Evolutionary conservation across 2,113 vertebrate species (phyloP).

Genomic region (Elachura formosa): DNA sequence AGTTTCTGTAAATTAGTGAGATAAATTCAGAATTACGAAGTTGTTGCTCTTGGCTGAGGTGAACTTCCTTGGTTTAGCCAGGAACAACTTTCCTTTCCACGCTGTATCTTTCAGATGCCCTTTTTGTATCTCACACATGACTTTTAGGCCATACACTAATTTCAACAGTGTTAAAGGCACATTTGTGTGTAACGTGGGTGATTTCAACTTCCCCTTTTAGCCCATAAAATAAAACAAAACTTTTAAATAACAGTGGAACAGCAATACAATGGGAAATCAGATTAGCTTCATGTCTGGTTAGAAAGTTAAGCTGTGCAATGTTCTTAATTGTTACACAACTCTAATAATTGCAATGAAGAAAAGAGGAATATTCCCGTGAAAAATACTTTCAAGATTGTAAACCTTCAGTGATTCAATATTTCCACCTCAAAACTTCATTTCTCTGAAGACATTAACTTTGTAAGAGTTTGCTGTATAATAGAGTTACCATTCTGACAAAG

Average conservation of each 20-base stretch:
- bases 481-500: constrained; percentile 34
- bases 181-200: not conserved
- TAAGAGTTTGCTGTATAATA: not conserved
- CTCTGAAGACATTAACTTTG: constrained; percentile 6
- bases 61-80: not conserved
- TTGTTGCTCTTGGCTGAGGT: not conserved
- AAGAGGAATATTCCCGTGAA: not conserved
- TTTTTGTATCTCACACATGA: not conserved
- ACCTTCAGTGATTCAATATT: constrained; percentile 29
- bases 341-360: not conserved
- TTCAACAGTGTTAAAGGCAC: not conserved
- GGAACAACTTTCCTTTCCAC: not conserved
- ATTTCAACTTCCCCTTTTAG: not conserved
- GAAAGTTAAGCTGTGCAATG: not conserved
- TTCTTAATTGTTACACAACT: not conserved
- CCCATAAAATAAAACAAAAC: not conserved
- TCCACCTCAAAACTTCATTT: constrained; percentile 37
- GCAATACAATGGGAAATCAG: not conserved
- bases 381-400: not conserved
- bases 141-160: not conserved
- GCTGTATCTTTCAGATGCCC: not conserved
- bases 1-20: not conserved
- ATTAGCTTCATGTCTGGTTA: not conserved
- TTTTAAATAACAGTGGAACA: not conserved
- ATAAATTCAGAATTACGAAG: not conserved